Conservation (phyloP, 2,797 vertebrate species). For the Chaunax sp. region DNA sequence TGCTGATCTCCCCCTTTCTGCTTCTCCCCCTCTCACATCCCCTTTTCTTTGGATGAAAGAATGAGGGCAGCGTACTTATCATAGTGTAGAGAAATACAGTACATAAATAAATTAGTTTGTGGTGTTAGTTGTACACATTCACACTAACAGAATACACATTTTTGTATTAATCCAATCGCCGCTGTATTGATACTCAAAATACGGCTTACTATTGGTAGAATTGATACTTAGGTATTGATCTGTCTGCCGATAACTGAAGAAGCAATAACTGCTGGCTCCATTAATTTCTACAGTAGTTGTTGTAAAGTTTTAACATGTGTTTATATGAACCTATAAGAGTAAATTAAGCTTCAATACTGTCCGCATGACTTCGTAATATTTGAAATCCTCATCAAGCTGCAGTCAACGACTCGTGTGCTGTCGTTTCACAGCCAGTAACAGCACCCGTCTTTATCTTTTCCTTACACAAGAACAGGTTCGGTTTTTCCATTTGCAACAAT, state of each 20-base stretch:
- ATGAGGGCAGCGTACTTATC: too few species aligned
- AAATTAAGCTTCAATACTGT: slow-evolving; percentile 31
- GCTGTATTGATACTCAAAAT: not conserved
- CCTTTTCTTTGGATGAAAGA: too few species aligned
- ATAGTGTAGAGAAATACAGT: too few species aligned
- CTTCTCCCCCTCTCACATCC: too few species aligned
- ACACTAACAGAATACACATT: not conserved
- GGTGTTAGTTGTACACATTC: not conserved
- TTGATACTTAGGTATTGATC: slow-evolving; percentile 6
- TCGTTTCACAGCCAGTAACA: slow-evolving; percentile 22
- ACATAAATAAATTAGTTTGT: too few species aligned
- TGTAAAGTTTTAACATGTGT: slow-evolving; percentile 9
- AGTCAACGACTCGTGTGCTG: slow-evolving; percentile 20
- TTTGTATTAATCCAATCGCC: not conserved
- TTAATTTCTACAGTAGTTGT: not conserved
- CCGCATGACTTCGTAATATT: slow-evolving; percentile 15
- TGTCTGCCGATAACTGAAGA: not conserved
- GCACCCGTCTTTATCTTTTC: slow-evolving; percentile 31
- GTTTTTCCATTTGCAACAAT: slow-evolving; percentile 74
- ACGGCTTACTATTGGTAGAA: not conserved
- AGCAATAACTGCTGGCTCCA: not conserved
- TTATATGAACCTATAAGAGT: slow-evolving; percentile 1
- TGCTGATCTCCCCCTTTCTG: too few species aligned
- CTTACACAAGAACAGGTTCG: slow-evolving; percentile 49
- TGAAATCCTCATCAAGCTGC: slow-evolving; percentile 41